A percentile compares a stretch with the other conserved stretches of the same genome.
These are phyloP conservation scores for Lathronympha strigana DNA, from an alignment of 2,888 invertebrate genomes.

Conservation along the genomic window DNA sequence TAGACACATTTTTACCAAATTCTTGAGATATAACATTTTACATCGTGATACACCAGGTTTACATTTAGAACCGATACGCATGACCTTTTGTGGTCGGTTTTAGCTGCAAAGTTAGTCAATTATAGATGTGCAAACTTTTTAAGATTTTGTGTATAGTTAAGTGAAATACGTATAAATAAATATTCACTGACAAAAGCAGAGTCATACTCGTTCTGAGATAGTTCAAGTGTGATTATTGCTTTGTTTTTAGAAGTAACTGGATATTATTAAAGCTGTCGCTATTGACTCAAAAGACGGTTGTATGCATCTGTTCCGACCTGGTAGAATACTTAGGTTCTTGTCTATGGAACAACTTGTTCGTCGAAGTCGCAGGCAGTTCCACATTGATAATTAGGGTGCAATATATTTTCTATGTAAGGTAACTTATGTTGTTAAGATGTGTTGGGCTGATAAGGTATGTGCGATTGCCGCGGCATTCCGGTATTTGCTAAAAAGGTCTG, in stretches of 20 bases:
- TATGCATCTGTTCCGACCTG: slow-evolving; percentile 34
- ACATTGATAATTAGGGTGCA: slow-evolving; percentile 52
- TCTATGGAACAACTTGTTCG: slow-evolving; percentile 56
- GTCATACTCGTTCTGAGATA: slow-evolving; percentile 4
- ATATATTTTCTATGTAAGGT: slow-evolving; percentile 29
- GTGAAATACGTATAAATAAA: slow-evolving; percentile 12
- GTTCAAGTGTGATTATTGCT: neutral
- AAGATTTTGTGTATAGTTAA: slow-evolving; percentile 37
- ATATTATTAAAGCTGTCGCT: neutral
- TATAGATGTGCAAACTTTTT: slow-evolving; percentile 72
- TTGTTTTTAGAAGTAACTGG: neutral
- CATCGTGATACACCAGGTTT: slow-evolving; percentile 16
- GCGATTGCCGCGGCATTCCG: slow-evolving; percentile 50
- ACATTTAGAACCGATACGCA: slow-evolving; percentile 28
- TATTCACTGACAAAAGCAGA: neutral
- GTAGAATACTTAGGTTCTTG: slow-evolving; percentile 54
- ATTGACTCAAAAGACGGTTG: slow-evolving; percentile 9
- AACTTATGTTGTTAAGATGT: slow-evolving; percentile 24
- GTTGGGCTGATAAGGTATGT: slow-evolving; percentile 19
- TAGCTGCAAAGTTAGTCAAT: slow-evolving; percentile 68
- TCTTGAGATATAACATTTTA: slow-evolving; percentile 26
- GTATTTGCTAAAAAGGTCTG: slow-evolving; percentile 70
- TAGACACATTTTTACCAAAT: slow-evolving; percentile 59
- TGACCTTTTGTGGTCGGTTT: slow-evolving; percentile 16
- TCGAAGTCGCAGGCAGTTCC: slow-evolving; percentile 60